Conservation (phyloP, 2,113 vertebrate genomes). For the Alectura lathami region DNA sequence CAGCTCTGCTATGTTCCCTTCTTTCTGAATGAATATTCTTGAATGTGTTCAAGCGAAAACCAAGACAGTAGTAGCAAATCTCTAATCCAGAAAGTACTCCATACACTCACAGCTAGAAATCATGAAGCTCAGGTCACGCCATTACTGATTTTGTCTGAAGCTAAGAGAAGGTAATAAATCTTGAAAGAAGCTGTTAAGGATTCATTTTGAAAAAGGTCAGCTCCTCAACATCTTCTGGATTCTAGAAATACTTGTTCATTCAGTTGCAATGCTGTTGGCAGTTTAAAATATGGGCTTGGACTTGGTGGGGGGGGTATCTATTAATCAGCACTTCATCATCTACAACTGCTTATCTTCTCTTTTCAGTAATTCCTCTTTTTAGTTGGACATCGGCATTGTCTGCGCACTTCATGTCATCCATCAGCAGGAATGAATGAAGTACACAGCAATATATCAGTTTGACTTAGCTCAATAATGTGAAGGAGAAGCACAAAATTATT, state of each 20-base stretch:
- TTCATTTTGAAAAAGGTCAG: constrained; percentile 54
- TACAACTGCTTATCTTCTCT: constrained; percentile 56
- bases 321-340: constrained; percentile 62
- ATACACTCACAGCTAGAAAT: neutral
- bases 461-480: constrained; percentile 43
- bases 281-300: constrained; percentile 54
- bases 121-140: neutral
- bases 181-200: neutral
- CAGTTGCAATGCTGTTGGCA: constrained; percentile 18
- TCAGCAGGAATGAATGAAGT: constrained; percentile 53
- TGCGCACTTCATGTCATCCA: neutral
- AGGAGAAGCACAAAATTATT: constrained; percentile 55
- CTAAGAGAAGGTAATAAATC: constrained; percentile 36
- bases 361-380: constrained; percentile 52
- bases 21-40: neutral
- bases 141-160: neutral
- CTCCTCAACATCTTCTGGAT: constrained; percentile 31
- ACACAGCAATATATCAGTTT: constrained; percentile 56
- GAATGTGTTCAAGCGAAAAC: neutral
- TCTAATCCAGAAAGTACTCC: neutral
- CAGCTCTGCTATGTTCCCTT: neutral
- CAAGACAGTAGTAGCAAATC: neutral
- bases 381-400: constrained; percentile 46
- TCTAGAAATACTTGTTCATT: constrained; percentile 46
- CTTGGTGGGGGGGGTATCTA: constrained; percentile 10